Evolutionary conservation across 2,888 invertebrate species (phyloP).

Genomic region (Scaptomyza tumidula): DNA sequence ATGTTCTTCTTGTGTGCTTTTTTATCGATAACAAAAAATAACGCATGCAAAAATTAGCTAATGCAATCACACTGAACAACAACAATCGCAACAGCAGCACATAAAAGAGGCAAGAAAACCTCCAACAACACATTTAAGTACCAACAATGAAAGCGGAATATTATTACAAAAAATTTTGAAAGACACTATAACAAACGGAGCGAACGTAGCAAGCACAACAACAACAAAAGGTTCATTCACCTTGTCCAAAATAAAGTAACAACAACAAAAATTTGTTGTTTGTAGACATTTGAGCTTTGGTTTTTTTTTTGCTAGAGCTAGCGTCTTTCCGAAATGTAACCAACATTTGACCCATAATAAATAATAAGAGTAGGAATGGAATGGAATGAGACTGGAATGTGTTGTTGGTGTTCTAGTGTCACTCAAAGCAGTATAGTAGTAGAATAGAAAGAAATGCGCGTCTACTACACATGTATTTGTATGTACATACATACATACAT

Average conservation of each 20-base stretch:
- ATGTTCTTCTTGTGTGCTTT: constrained; percentile 2
- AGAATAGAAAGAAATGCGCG: constrained; percentile 55
- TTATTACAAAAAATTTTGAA: constrained; percentile 56
- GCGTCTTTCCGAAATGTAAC: constrained; percentile 58
- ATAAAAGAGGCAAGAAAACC: constrained; percentile 10
- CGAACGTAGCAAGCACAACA: constrained; percentile 21
- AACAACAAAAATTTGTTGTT: constrained; percentile 12
- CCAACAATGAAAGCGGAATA: constrained; percentile 33
- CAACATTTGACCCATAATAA: constrained; percentile 74
- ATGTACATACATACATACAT: constrained; percentile 11
- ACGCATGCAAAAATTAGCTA: neutral
- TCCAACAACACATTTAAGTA: constrained; percentile 12
- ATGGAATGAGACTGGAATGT: constrained; percentile 44
- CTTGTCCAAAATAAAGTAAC: constrained; percentile 47
- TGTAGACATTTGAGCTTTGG: constrained; percentile 38
- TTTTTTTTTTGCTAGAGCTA: constrained; percentile 34
- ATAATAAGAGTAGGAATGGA: constrained; percentile 35
- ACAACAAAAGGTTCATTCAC: constrained; percentile 78
- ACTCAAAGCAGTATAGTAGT: constrained; percentile 25
- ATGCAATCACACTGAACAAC: constrained; percentile 5
- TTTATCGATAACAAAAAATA: constrained; percentile 43
- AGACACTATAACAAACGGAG: constrained; percentile 25
- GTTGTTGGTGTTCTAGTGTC: constrained; percentile 30
- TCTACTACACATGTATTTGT: constrained; percentile 15
- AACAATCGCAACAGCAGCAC: constrained; percentile 7